Percentiles rank a stretch among this genome's conserved stretches.
These are phyloP conservation scores for Euplexia lucipara DNA, from an alignment of 2,888 invertebrate genomes.

Conservation along the genomic window DNA sequence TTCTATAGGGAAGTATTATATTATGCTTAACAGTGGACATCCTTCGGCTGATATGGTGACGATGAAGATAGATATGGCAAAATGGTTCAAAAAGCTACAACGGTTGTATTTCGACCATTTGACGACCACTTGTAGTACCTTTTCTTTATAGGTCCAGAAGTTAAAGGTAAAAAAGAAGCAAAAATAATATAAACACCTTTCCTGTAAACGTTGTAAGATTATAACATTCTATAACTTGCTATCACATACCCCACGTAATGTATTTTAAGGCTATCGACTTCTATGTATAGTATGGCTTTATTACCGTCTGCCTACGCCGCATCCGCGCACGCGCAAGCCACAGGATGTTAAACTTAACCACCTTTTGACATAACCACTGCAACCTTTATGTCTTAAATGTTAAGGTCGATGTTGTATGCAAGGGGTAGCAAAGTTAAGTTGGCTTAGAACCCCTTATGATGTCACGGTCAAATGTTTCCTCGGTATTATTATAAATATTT, in stretches of 20 bases:
- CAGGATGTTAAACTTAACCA: constrained; percentile 79
- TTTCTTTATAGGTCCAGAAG: too few species aligned
- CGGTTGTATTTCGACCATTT: too few species aligned
- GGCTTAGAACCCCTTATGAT: constrained; percentile 66
- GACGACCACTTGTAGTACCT: too few species aligned
- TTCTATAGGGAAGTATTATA: too few species aligned
- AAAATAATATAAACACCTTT: neutral
- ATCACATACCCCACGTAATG: constrained; percentile 55
- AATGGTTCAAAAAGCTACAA: too few species aligned
- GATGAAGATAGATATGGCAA: too few species aligned
- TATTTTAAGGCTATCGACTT: constrained; percentile 67
- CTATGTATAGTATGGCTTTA: constrained; percentile 67
- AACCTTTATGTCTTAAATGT: constrained; percentile 24
- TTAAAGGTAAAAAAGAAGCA: neutral
- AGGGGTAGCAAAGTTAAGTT: neutral
- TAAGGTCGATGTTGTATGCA: constrained; percentile 49
- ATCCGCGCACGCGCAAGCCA: constrained; percentile 83
- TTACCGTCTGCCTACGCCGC: constrained; percentile 75
- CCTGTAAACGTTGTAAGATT: constrained; percentile 26
- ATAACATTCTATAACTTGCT: constrained; percentile 27
- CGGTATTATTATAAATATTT: constrained; percentile 63
- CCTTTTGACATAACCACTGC: constrained; percentile 9
- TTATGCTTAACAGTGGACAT: too few species aligned
- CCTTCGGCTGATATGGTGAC: too few species aligned
- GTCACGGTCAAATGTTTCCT: constrained; percentile 73